Evolutionary conservation across 2,888 invertebrate genomes (phyloP).

Genomic region (Drosophila monieri): DNA sequence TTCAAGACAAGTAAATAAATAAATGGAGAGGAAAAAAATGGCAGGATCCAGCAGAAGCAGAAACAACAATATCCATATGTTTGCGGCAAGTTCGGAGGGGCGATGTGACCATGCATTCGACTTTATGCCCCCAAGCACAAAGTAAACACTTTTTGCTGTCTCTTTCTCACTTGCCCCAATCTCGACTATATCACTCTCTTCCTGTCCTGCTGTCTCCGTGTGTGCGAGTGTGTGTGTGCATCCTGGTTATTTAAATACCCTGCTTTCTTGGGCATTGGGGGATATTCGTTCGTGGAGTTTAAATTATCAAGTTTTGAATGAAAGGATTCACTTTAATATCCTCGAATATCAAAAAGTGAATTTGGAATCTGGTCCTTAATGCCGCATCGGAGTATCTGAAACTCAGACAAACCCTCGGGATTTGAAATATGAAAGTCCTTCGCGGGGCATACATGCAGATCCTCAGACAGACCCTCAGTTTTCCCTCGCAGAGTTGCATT

Average conservation of each 20-base stretch:
- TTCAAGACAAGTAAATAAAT: conserved; percentile 65
- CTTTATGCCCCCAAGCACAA: conserved; percentile 59
- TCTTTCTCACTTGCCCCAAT: conserved; percentile 12
- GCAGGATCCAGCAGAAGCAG: background rate
- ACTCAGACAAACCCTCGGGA: too few relatives aligned
- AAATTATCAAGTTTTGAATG: background rate
- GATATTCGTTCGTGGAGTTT: background rate
- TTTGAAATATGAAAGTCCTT: background rate
- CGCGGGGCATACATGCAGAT: background rate
- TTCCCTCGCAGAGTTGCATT: background rate
- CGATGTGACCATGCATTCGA: conserved; percentile 41
- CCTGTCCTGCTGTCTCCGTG: background rate
- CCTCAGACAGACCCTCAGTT: background rate
- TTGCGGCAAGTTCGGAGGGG: conserved; percentile 18
- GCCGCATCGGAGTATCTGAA: too few relatives aligned
- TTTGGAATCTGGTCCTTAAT: too few relatives aligned
- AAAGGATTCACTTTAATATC: too few relatives aligned
- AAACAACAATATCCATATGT: conserved; percentile 23
- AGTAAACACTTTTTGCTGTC: conserved; percentile 57
- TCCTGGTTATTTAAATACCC: conserved; percentile 4
- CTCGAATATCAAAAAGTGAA: too few relatives aligned
- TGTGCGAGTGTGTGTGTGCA: background rate
- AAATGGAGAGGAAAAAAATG: conserved; percentile 35
- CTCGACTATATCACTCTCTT: conserved; percentile 2
- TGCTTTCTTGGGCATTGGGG: background rate